Base-by-base conservation (phyloP, 2,797 vertebrate species). In the Phrynocephalus forsythii region DNA sequence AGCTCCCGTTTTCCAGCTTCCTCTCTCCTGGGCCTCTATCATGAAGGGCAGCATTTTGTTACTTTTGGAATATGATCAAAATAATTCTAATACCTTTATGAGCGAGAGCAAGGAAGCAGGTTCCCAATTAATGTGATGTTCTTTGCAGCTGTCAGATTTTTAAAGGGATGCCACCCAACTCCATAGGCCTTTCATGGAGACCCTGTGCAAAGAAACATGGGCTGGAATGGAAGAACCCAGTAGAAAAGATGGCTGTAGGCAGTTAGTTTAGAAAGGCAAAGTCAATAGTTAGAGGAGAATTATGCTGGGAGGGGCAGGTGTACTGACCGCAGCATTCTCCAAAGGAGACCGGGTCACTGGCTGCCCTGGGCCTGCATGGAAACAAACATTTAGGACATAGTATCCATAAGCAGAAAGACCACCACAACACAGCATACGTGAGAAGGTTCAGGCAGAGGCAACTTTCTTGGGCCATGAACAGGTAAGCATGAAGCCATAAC, bases 281-380 rank as follows among this genome's bases (percentile, higher is more conserved):
- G 71, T 87, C 91, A 92, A 52, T 66, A 48, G 86, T 95, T 94
- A 95, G 92, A 94, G 91, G 79, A 78, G 86, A 93, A 94, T 97
- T 96, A 97, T 52, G 6, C 72, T 72, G 85, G 94, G 52, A 87
- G 91, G 90, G 90, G 87, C 75, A 91, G 94, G 94, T 92, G 91
- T 95, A 96, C 95, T 96, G 95, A 96, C 92, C 87, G 92, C 88
- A 83, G 93, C 91, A 92, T 82, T 92, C 95, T 94, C 93, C 93
- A 93, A 95, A 94, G 95, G 94, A 96, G 92, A 95, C 95, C 95
- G 96, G 94, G 91, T 95, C 96, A 93, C 95, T 93, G 96, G 95
- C 83, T 97, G 96, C 95, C 95, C 95, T 94, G 94, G 95, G 96
- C 96, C 97, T 97, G 96, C 79, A 88, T 95, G 93, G 95, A 97